Evolutionary conservation across 2,113 vertebrate genomes (phyloP).

Genomic region (Cheirogaleus medius): DNA sequence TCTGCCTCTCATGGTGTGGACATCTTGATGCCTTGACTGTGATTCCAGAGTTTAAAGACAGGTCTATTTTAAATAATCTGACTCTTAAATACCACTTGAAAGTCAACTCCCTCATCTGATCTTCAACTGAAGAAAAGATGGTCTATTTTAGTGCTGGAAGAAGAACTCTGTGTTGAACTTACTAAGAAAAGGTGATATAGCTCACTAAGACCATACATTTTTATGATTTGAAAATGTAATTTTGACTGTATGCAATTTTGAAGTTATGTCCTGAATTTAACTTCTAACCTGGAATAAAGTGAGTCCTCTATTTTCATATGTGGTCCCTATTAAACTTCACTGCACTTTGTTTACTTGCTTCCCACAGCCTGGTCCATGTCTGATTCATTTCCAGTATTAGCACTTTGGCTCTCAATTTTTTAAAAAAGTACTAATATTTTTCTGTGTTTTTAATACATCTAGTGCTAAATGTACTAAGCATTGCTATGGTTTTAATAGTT

Average conservation of each 20-base stretch:
- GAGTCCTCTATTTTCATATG: background rate
- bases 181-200: conserved; percentile 48
- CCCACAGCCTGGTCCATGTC: background rate
- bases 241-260: background rate
- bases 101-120: conserved; percentile 62
- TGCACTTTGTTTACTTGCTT: background rate
- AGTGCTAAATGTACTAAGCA: background rate
- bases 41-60: conserved; percentile 50
- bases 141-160: conserved; percentile 41
- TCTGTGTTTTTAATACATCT: background rate
- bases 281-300: background rate
- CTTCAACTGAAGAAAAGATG: conserved; percentile 61
- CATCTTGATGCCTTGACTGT: background rate
- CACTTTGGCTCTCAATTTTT: background rate
- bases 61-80: conserved; percentile 47
- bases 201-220: background rate
- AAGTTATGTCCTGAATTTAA: conserved; percentile 18
- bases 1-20: background rate
- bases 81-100: conserved; percentile 67
- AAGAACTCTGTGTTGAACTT: conserved; percentile 41
- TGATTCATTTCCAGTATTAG: background rate
- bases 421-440: background rate
- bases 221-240: conserved; percentile 18
- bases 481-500: background rate
- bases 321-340: background rate